Percentiles rank a stretch among this genome's conserved stretches.
Conservation (phyloP, 2,888 invertebrate genomes). For the Troilus luridus region DNA sequence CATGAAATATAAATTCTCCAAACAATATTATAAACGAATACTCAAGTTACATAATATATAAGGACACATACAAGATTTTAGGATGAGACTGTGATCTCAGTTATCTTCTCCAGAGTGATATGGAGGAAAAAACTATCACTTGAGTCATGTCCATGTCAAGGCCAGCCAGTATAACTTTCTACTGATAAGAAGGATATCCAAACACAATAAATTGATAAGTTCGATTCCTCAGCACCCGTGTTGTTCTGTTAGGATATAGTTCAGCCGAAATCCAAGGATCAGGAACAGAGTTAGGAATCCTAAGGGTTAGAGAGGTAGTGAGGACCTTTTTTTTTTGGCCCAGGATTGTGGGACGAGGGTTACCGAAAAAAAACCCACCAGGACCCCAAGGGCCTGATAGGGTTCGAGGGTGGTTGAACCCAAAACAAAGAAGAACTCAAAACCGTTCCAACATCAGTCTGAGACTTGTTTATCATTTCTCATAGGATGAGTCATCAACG, state of each 20-base stretch:
- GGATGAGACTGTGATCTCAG: neutral
- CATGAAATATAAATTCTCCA: no score
- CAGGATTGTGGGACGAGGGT: neutral
- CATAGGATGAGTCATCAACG: neutral
- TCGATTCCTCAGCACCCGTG: neutral
- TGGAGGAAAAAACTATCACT: slow-evolving; percentile 34
- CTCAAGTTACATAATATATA: neutral
- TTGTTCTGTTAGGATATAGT: neutral
- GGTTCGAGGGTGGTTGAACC: slow-evolving; percentile 35
- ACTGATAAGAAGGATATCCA: neutral
- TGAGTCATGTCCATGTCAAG: slow-evolving; percentile 36
- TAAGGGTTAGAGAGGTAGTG: neutral
- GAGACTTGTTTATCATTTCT: neutral
- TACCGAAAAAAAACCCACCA: slow-evolving; percentile 21
- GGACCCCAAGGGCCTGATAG: neutral
- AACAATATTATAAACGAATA: neutral
- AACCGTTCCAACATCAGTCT: neutral
- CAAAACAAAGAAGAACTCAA: neutral
- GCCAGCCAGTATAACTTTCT: neutral
- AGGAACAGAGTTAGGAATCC: neutral
- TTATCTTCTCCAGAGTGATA: slow-evolving; percentile 6
- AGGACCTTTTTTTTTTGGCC: slow-evolving; percentile 6
- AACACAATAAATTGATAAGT: neutral
- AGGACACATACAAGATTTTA: neutral
- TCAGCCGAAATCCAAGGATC: neutral